These are phyloP conservation scores for Calyptommatus sinebrachiatus DNA, from an alignment of 2,113 vertebrate species.

Conservation along the genomic window DNA sequence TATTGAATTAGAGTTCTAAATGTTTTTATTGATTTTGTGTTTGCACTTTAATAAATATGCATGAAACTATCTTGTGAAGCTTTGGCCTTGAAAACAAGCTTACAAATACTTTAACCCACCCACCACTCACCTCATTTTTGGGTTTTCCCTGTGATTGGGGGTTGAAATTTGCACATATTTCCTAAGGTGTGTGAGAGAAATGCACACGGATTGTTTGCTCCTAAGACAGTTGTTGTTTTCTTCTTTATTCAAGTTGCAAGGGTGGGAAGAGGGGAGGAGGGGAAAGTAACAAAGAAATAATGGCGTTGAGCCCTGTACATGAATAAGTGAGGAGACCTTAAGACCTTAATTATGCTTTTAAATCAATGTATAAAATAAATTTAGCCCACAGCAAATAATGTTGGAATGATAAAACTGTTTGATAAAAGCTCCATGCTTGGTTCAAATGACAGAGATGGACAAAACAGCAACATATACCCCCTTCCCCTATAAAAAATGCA, in stretches of 20 bases:
- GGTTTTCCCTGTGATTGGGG: not conserved
- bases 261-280: not conserved
- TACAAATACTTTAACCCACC: not conserved
- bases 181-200: not conserved
- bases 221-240: not conserved
- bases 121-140: too few species aligned
- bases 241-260: constrained; percentile 18
- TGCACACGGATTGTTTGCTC: not conserved
- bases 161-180: not conserved
- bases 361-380: constrained; percentile 36
- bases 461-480: not conserved
- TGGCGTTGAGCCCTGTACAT: not conserved
- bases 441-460: not conserved
- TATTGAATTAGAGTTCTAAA: not conserved
- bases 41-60: not conserved
- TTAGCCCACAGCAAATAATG: constrained; percentile 11
- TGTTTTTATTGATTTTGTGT: not conserved
- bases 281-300: constrained; percentile 4
- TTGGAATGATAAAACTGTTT: constrained; percentile 10
- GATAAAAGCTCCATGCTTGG: not conserved
- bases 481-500: not conserved
- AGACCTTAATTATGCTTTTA: constrained; percentile 34
- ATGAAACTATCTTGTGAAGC: not conserved
- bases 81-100: not conserved
- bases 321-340: not conserved